A percentile compares a stretch with the other conserved stretches of the same genome.
Evolutionary conservation across 23 tunicate genomes (phyloP).

Genomic region (Aplidium turbinatum): DNA sequence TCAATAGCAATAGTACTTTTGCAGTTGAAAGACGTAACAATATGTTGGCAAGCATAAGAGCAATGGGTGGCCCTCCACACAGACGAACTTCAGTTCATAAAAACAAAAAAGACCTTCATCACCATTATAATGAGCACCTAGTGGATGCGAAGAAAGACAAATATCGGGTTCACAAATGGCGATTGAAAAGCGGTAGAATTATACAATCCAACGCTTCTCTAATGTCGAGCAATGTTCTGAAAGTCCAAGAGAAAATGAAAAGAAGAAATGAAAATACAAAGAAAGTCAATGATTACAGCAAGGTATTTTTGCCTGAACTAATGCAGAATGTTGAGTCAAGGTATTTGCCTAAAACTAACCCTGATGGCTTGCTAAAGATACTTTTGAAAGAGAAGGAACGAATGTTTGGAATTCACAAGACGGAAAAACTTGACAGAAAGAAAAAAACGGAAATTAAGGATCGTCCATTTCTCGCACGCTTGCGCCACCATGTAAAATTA

Average conservation of each 20-base stretch:
- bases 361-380: too few relatives aligned
- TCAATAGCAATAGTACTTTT: too few relatives aligned
- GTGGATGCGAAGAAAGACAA: constrained; percentile 57
- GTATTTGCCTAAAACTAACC: background rate
- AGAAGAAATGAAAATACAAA: too few relatives aligned
- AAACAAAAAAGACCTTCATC: background rate
- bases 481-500: background rate
- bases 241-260: too few relatives aligned
- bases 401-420: constrained; percentile 1
- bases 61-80: constrained; percentile 11
- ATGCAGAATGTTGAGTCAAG: constrained; percentile 5
- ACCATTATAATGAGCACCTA: constrained; percentile 13
- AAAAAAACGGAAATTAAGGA: too few relatives aligned
- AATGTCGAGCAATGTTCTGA: background rate
- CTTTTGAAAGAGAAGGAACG: constrained; percentile 9
- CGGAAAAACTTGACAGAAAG: too few relatives aligned
- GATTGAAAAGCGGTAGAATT: constrained; percentile 53
- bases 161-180: constrained; percentile 76
- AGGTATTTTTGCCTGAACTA: too few relatives aligned
- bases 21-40: constrained; percentile 1
- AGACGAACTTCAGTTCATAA: background rate
- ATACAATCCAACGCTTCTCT: constrained; percentile 8
- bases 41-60: constrained; percentile 25
- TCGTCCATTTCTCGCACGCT: background rate
- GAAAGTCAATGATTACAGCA: too few relatives aligned